Evolutionary conservation across 2,113 vertebrate species (phyloP).

Genomic region (Panurus biarmicus): DNA sequence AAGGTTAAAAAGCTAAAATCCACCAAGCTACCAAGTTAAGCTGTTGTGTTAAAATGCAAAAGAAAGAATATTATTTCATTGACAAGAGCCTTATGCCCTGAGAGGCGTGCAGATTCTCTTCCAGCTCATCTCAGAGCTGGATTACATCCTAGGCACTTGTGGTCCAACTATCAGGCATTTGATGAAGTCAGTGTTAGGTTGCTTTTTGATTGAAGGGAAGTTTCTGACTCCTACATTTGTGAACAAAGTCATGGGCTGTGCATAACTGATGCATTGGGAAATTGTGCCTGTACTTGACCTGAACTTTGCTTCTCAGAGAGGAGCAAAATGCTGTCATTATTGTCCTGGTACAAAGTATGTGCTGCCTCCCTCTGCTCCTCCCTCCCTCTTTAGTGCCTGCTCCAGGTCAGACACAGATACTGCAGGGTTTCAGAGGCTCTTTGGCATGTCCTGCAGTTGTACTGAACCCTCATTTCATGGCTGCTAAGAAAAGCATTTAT

Average conservation of each 20-base stretch:
- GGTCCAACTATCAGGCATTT: background rate
- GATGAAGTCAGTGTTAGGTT: background rate
- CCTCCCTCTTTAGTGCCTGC: background rate
- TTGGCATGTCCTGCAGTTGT: background rate
- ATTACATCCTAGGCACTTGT: background rate
- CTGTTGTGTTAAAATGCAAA: background rate
- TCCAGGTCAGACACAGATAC: background rate
- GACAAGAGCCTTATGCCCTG: background rate
- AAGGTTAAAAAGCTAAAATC: background rate
- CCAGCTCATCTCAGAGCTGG: background rate
- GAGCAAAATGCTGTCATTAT: background rate
- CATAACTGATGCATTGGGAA: background rate
- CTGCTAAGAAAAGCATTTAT: background rate
- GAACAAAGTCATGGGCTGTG: accelerated
- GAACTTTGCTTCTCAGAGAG: background rate
- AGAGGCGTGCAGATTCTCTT: background rate
- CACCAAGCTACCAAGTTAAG: background rate
- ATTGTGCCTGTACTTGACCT: background rate
- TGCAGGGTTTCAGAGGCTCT: background rate
- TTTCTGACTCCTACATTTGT: background rate
- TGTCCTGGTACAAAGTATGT: background rate
- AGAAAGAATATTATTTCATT: background rate
- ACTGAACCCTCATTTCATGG: background rate
- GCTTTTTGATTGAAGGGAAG: background rate
- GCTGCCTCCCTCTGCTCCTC: background rate